Evolutionary conservation across 2,113 vertebrate genomes (phyloP).

Genomic region (Notothenia rossii): DNA sequence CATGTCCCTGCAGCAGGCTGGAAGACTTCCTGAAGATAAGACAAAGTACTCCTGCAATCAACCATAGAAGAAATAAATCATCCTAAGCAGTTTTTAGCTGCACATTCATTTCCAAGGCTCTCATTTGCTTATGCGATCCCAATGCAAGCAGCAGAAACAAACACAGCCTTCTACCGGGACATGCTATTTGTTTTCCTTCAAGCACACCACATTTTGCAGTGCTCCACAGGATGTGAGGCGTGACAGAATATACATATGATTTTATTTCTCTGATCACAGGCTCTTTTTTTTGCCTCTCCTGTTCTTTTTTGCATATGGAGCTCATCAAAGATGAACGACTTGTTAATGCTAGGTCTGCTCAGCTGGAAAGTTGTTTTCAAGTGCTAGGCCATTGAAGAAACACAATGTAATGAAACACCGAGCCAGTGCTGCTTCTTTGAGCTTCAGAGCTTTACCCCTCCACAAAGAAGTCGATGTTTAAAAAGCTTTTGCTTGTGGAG

Average conservation of each 20-base stretch:
- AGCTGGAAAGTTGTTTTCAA: conserved; percentile 82
- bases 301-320: conserved; percentile 81
- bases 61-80: conserved; percentile 70
- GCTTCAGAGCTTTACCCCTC: conserved; percentile 52
- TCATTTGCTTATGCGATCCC: conserved; percentile 65
- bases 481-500: conserved; percentile 73
- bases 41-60: conserved; percentile 62
- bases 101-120: conserved; percentile 53
- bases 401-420: conserved; percentile 79
- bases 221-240: conserved; percentile 73
- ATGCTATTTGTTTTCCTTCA: conserved; percentile 83
- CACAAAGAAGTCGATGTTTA: conserved; percentile 75
- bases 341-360: conserved; percentile 82
- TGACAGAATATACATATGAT: conserved; percentile 80
- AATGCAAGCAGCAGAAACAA: conserved; percentile 79
- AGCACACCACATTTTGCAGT: conserved; percentile 67
- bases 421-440: conserved; percentile 50
- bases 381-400: conserved; percentile 65
- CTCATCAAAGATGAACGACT: conserved; percentile 79
- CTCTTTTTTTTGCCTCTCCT: conserved; percentile 36
- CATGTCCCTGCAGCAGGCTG: conserved; percentile 66
- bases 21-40: conserved; percentile 77
- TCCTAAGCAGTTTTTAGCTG: conserved; percentile 49
- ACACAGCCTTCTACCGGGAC: conserved; percentile 73
- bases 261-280: conserved; percentile 78